Base-by-base conservation (phyloP, 2,113 vertebrate genomes). In the Pelecanus crispus region DNA sequence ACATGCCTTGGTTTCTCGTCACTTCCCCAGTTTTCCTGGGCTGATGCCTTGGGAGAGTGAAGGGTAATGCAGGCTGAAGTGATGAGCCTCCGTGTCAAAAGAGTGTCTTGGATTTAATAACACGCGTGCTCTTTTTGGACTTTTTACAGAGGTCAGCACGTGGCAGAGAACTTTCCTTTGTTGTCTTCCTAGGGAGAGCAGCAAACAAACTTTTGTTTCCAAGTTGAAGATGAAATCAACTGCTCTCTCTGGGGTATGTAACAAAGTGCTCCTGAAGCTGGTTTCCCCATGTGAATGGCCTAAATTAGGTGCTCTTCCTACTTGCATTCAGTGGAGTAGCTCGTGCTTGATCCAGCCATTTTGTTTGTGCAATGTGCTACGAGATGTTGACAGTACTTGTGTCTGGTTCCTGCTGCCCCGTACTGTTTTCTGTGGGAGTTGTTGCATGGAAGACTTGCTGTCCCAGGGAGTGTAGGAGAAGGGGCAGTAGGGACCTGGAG, bases 41-140 rank as follows among this genome's bases (percentile, higher is more conserved):
- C 63, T 68, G 6, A 2, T 79, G 52, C n/a, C 44, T 28, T n/a
- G 53, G 28, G 38, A 75, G 22, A n/a, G 42, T 13, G 44, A 59
- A 86, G 78, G 61, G 19, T 63, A 65, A 11, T 72, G 61, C 68
- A 40, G 63, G 3, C 75, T 63, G 82, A 45, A 81, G 79, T 63
- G 75, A 50, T 49, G 61, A 65, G 38, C 63, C 79, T 97, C 52
- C 1, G 6, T 75, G 58, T 91, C 89, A 91, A 38, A 87, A 80
- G 52, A 12, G 13, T 81, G 26, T 50, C 92, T 92, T 86, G 81
- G 36, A 58, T 95, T 94, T 96, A 96, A 95, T 94, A 79, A 58
- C 92, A 91, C 50, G 15, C 11, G 12, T 80, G 80, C 80, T 87
- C 59, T 88, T 81, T 32, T 52, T 88, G 81, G 89, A 68, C 55